Evolutionary conservation across 2,113 vertebrate genomes (phyloP).

Genomic region (Pavo muticus): DNA sequence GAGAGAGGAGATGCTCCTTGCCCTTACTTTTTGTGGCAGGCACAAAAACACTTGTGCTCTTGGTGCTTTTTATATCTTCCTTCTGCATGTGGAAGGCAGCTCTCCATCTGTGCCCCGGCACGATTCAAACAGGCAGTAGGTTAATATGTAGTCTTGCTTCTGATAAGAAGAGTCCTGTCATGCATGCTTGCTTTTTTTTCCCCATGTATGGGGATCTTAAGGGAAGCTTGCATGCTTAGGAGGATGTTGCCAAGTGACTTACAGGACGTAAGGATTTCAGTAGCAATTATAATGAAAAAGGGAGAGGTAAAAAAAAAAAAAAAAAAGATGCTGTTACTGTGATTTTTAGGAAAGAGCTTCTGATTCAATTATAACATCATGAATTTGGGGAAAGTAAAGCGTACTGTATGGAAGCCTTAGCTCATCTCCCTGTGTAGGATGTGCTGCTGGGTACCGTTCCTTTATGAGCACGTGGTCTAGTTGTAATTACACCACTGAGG

Average conservation of each 20-base stretch:
- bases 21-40: conserved; percentile 2
- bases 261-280: background rate
- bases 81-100: conserved; percentile 31
- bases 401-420: background rate
- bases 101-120: conserved; percentile 53
- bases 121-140: conserved; percentile 41
- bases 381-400: background rate
- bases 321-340: background rate
- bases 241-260: conserved; percentile 8
- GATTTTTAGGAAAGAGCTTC: background rate
- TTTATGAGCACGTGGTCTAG: background rate
- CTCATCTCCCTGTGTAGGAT: background rate
- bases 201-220: background rate
- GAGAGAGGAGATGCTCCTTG: conserved; percentile 7
- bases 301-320: too few species aligned
- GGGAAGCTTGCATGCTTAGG: background rate
- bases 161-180: conserved; percentile 9
- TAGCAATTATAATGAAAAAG: background rate
- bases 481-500: background rate
- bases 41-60: conserved; percentile 51
- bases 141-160: background rate
- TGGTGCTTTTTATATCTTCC: conserved; percentile 38
- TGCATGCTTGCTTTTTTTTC: conserved; percentile 4
- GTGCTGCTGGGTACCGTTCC: background rate
- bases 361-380: background rate